A percentile compares a stretch with the other conserved stretches of the same genome.
Conservation (phyloP, 2,888 invertebrate species). For the Eulithis testata region DNA sequence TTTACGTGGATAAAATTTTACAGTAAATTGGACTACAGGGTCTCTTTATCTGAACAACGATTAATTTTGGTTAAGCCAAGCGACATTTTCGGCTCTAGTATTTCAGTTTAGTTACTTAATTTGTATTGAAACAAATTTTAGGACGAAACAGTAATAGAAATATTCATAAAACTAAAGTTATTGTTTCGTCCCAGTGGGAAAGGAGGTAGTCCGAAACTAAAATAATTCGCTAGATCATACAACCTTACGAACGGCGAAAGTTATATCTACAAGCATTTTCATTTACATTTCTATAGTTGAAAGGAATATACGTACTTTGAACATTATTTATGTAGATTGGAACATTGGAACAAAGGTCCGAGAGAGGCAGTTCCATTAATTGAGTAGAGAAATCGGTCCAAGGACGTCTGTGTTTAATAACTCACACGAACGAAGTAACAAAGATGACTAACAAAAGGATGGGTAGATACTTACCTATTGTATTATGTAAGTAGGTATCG, state of each 20-base stretch:
- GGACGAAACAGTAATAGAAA: no score
- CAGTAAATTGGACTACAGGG: slow-evolving; percentile 1
- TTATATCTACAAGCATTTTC: background rate
- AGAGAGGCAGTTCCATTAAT: slow-evolving; percentile 1
- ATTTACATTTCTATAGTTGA: background rate
- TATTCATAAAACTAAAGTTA: no score
- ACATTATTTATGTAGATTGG: slow-evolving; percentile 20
- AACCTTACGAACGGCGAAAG: no score
- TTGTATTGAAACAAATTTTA: no score
- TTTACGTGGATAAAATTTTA: background rate
- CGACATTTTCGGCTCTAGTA: background rate
- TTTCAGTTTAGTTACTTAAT: background rate
- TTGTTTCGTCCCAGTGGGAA: no score
- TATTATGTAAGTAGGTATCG: no score
- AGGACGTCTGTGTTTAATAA: slow-evolving; percentile 8
- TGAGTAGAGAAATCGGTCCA: slow-evolving; percentile 1
- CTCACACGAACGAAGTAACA: background rate
- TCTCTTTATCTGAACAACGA: background rate
- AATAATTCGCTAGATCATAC: no score
- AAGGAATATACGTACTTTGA: background rate
- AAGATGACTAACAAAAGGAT: background rate
- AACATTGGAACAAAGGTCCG: slow-evolving; percentile 10
- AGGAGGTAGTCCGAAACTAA: no score
- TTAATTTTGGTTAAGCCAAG: background rate
- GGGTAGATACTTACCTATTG: no score